Evolutionary conservation across 1,140 invertebrate species (phyloP), one percentile per base, ranked within the genome.

Genomic region (Drosophila navojoa): DNA sequence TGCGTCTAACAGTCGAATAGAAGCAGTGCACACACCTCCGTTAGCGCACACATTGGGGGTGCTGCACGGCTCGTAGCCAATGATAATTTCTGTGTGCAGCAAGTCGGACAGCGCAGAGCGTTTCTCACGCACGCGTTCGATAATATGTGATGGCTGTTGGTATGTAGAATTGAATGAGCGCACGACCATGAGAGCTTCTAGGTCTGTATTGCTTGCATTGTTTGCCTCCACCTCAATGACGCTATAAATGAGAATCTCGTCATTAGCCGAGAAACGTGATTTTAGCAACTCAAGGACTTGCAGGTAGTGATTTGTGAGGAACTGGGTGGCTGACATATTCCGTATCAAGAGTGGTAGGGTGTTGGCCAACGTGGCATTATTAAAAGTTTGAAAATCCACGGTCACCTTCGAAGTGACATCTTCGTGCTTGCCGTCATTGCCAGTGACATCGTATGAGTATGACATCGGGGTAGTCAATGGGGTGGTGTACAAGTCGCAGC

Each of bases 341-440:
- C 93, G 89, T 38, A 98, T 93, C 77, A 95, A 94, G 11, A 98
- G 86, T 0, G 96, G 96, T 1, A 98, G 93, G 11, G 96, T 97
- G 90, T 98, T 96, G 52, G 96, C 95, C 9, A 99, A 93, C 0
- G 97, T 98, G 9, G 91, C 89, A 89, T 98, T 98, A 70, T 95
- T 94, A 85, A 98, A 97, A 13, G 93, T 93, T 38, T 96, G 93
- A 80, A 98, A 97, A 90, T 97, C 95, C 0, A 98, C 94, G 3
- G 95, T 95, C 1, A 98, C 95, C 22, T 95, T 96, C 5, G 97
- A 98, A 16, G 95, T 93, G 0, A 98, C 98, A 92, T 97, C 95
- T 9, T 94, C 93, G 87, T 98, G 97, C 68, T 95, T 95, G 3
- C 98, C 98, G 92, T 99, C 98, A 91, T 97, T 98, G 2, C 97